A percentile compares a stretch with the other conserved stretches of the same genome.
phyloP scores from a whole-genome alignment of 2,888 invertebrate species.

The Molanna angustata region DNA sequence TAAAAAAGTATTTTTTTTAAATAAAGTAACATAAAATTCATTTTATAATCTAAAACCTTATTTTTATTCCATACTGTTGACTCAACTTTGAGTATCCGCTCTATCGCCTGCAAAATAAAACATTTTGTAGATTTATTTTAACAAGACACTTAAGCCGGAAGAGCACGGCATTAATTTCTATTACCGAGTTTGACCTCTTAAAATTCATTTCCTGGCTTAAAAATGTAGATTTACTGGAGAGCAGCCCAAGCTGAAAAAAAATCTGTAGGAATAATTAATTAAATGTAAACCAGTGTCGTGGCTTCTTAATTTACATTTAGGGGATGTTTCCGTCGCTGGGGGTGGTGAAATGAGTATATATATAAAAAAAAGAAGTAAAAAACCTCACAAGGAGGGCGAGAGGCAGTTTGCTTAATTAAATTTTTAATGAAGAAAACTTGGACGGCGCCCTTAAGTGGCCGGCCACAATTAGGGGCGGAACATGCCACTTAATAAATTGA shows the following conservation, averaged over 20 bases:
- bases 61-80: no score
- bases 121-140: no score
- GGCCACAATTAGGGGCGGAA: constrained; percentile 16
- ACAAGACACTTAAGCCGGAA: no score
- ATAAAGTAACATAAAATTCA: no score
- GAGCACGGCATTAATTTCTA: constrained; percentile 12
- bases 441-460: constrained; percentile 11
- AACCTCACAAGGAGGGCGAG: no score
- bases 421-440: constrained; percentile 31
- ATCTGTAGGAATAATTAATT: constrained; percentile 27
- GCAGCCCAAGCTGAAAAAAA: constrained; percentile 6
- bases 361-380: neutral
- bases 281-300: constrained; percentile 25
- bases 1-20: no score
- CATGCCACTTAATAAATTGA: constrained; percentile 29
- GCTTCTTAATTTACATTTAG: constrained; percentile 29
- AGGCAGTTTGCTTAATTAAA: constrained; percentile 32
- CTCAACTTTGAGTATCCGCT: no score
- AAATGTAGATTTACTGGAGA: constrained; percentile 12
- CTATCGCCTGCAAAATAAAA: no score
- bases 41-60: no score
- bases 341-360: neutral
- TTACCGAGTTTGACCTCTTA: constrained; percentile 13
- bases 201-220: constrained; percentile 16
- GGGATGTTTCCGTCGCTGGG: constrained; percentile 16